Conservation (phyloP, 2,888 invertebrate species). For the Heliconius ismenius region DNA sequence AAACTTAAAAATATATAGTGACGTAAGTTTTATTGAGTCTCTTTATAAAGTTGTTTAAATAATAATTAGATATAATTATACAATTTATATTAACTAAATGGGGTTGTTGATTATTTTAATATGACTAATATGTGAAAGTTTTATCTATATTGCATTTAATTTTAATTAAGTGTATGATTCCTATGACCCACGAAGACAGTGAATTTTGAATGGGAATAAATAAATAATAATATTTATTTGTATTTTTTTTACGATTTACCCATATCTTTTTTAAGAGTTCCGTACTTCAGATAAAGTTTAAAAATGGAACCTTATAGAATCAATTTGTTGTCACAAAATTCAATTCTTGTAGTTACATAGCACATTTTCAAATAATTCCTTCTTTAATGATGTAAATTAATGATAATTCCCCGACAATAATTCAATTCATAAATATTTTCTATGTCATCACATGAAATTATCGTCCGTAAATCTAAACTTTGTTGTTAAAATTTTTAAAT, state of each 20-base stretch:
- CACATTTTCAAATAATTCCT: too few species aligned
- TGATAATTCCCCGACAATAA: too few species aligned
- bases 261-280: neutral
- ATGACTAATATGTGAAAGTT: constrained; percentile 8
- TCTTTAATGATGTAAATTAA: too few species aligned
- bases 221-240: constrained; percentile 10
- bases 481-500: too few species aligned
- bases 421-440: too few species aligned
- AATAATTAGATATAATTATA: neutral
- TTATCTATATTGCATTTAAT: constrained; percentile 31
- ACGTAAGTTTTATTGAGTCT: neutral
- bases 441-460: too few species aligned
- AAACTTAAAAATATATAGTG: neutral
- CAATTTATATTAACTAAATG: neutral
- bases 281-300: too few species aligned
- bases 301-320: too few species aligned
- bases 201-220: constrained; percentile 16
- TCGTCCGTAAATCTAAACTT: too few species aligned
- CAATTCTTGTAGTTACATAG: too few species aligned
- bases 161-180: constrained; percentile 8
- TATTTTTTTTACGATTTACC: neutral
- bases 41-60: neutral
- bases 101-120: constrained; percentile 10
- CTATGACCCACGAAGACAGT: constrained; percentile 14
- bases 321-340: too few species aligned